Evolutionary conservation across 2,888 invertebrate species (phyloP), one percentile per base, ranked within the genome.

Genomic region (Pelosia muscerda): DNA sequence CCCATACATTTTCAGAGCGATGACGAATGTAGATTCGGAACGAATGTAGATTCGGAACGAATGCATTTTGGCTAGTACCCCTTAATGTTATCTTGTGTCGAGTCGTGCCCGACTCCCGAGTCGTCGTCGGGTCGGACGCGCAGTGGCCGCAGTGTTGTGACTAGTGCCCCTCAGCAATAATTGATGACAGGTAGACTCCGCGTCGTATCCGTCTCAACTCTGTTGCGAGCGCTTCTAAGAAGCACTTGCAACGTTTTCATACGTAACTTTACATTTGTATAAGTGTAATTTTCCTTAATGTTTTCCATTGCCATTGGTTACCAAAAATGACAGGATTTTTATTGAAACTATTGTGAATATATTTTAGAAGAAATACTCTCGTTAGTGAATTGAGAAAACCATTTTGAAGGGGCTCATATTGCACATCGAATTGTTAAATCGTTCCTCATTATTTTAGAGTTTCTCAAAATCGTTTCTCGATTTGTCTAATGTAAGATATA

Each of bases 321-420:
- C 94, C 94, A 94, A 94, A 93, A 93, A 93, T 93, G 94, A 95
- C 94, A 95, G 94, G 94, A 95, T 93, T 90, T 91, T 90, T 90
- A 91, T 88, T 90, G 84, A 92, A 90, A 92, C 88, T 88, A 89
- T 93, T 92, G 92, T 94, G 93, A 93, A 92, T 94, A 93, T 92
- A 91, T 88, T 91, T 91, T 90, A 91, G 88, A 87, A 88, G 82
- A 79, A 92, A 92, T 92, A 91, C 91, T 92, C 90, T 88, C 86
- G 87, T 93, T 92, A 89, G 93, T 85, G 84, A 86, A 88, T 91
- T 86, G 88, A 83, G 88, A 87, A 88, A 88, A 82, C 85, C 86
- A 90, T 89, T 90, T 90, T 90, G 93, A 87, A 87, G 82, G 77
- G 81, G 86, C 90, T 89, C 86, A 81, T 86, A 78, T 83, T 88